Base-by-base conservation (phyloP, 2,797 vertebrate species). In the Leucoraja ocellata region DNA sequence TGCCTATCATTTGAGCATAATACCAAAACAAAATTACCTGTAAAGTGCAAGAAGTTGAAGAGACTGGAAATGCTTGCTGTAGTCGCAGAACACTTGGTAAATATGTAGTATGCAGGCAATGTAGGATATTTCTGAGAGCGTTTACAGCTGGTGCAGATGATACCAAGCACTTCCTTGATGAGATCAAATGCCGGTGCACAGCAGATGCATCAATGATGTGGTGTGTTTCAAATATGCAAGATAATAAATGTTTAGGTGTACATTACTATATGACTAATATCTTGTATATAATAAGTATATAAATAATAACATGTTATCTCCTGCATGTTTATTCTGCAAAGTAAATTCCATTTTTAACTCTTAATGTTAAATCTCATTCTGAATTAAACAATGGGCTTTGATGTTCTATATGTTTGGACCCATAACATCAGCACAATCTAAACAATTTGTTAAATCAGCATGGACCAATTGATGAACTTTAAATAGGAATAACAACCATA, bases 121-220 rank as follows among this genome's bases (percentile, higher is more conserved):
- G 65, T 92, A 54, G 90, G 14, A 46, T 71, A 74, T 76, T 36
- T 68, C 36, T 54, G 39, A 54, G 86, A 23, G 73, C 28, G n/a
- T 92, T 92, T 92, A 76, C 90, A 92, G 90, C 90, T 92, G 84
- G 90, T 92, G 36, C 39, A 92, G 71, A 92, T 46, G 73, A 71
- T 92, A 58, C 90, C 23, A 73, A 76, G 71, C 71, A 74, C 39
- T 9, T 76, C 25, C 71, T 39, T 74, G 90, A 74, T 91, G 71
- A 28, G 21, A 54, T 1, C 46, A 54, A 76, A 39, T 76, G 39
- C 63, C 36, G 39, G n/a, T 2, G 39, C 11, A 76, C 21, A 92
- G 14, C 90, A 92, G 73, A 92, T 92, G 90, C 90, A 76, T 28
- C 71, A 54, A 76, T 74, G 90, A 92, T 28, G 71, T 92, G 39